Percentiles rank a stretch among this genome's conserved stretches.
phyloP scores from a whole-genome alignment of 2,888 invertebrate species.

The Tetragonula carbonaria region DNA sequence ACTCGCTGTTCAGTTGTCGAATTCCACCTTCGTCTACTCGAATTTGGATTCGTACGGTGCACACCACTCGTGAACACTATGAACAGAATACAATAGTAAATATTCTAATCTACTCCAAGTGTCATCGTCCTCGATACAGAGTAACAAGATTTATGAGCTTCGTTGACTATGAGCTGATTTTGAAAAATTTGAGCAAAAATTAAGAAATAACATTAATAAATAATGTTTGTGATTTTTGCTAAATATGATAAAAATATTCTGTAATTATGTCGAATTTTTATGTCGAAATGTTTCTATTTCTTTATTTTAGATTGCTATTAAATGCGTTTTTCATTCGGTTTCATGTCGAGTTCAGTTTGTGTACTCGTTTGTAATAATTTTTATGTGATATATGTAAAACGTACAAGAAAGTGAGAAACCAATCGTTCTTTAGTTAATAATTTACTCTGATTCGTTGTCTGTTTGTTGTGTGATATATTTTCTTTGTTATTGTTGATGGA shows the following conservation, averaged over 20 bases:
- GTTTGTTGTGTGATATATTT: neutral
- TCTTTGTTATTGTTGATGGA: too few species aligned
- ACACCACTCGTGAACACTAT: slow-evolving; percentile 6
- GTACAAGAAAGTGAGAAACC: neutral
- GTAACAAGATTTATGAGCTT: slow-evolving; percentile 6
- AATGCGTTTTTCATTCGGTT: too few species aligned
- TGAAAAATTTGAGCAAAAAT: neutral
- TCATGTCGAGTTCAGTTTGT: neutral
- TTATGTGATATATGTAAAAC: neutral
- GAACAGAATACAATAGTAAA: slow-evolving; percentile 37
- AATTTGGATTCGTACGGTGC: slow-evolving; percentile 39
- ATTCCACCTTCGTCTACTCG: slow-evolving; percentile 6
- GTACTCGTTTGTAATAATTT: neutral
- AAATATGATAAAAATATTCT: neutral
- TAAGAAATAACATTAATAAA: neutral
- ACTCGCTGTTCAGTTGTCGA: neutral
- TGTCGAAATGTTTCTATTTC: neutral
- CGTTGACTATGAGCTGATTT: neutral
- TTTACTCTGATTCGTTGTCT: neutral
- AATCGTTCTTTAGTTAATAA: neutral
- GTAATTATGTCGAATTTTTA: neutral
- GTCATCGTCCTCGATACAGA: slow-evolving; percentile 9
- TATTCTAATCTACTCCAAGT: slow-evolving; percentile 35
- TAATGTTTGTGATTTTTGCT: neutral
- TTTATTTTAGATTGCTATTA: too few species aligned